Conservation (phyloP, 2,113 vertebrate species). For the Cariama cristata region DNA sequence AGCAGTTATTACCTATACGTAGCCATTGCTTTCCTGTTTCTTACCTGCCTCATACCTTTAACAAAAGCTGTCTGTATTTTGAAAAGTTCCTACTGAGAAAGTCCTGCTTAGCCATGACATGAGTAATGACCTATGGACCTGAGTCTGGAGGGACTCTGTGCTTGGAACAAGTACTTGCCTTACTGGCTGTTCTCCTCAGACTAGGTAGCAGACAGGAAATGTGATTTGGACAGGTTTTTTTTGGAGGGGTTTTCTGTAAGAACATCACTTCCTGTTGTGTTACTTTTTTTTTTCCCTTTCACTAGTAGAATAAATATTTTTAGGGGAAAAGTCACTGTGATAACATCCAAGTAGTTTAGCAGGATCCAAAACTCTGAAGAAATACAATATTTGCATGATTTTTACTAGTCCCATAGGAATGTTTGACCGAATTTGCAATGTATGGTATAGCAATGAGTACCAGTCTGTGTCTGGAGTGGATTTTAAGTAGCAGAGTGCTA, state of each 20-base stretch:
- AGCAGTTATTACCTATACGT: neutral
- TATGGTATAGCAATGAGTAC: neutral
- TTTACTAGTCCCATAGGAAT: neutral
- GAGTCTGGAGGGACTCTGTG: neutral
- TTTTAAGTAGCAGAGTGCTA: neutral
- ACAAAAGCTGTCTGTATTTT: neutral
- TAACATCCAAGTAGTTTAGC: neutral
- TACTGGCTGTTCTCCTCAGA: neutral
- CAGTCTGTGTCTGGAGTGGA: neutral
- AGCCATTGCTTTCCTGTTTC: neutral
- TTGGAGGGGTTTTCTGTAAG: neutral
- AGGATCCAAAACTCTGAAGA: neutral
- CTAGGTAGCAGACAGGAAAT: fast-evolving
- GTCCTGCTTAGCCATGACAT: neutral
- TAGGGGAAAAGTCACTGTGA: neutral
- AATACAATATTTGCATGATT: neutral
- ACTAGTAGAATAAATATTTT: neutral
- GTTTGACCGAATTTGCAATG: neutral
- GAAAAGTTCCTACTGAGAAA: neutral
- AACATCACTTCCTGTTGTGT: neutral
- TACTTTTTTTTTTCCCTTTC: neutral
- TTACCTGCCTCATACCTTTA: neutral
- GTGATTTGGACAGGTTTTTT: neutral
- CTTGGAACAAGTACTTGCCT: neutral
- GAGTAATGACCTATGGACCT: neutral